Base-by-base conservation (phyloP, 2,888 invertebrate species). In the Miltochrista miniata region DNA sequence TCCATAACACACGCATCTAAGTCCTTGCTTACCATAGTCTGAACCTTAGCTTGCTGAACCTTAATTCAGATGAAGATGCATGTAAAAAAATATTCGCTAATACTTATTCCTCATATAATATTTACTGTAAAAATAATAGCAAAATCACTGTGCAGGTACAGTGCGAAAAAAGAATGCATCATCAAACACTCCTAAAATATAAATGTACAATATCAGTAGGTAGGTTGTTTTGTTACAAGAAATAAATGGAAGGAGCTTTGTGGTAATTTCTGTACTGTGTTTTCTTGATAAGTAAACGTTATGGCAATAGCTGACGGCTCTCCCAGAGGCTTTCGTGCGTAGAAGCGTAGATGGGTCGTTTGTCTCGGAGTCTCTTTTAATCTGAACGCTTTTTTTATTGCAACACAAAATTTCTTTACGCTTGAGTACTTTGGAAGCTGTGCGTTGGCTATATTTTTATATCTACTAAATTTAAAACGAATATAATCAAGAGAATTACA, bases 211-310 rank as follows among this genome's bases (percentile, higher is more conserved):
- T 47, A 38, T 44, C 53, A 24, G 18, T 24, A 24, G 18, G 18
- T n/a, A n/a, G 49, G 50, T 51, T 53, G 49, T 62, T 59, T 61
- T 52, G 56, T 54, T 50, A 44, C 49, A 43, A 43, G 42, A 41
- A 57, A 51, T 47, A 48, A 53, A 55, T 59, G 54, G 56, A 59
- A 56, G 56, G 45, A 48, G 66, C 34, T 46, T 71, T 63, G 73
- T 71, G 72, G 63, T 65, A 60, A 24, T 24, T 24, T 24, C 76
- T 61, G 61, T 64, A 24, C 76, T 83, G 81, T 73, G 75, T 76
- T 77, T 76, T 77, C 76, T 79, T 77, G 85, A 85, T 85, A 87
- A 86, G 85, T 74, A 79, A 83, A 82, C 72, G 74, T 85, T 81
- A 84, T 79, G 79, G 74, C 73, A 70, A 74, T 74, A 73, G 74